phyloP scores from a whole-genome alignment of 1,140 invertebrate genomes.

The Arctopsyche grandis region DNA sequence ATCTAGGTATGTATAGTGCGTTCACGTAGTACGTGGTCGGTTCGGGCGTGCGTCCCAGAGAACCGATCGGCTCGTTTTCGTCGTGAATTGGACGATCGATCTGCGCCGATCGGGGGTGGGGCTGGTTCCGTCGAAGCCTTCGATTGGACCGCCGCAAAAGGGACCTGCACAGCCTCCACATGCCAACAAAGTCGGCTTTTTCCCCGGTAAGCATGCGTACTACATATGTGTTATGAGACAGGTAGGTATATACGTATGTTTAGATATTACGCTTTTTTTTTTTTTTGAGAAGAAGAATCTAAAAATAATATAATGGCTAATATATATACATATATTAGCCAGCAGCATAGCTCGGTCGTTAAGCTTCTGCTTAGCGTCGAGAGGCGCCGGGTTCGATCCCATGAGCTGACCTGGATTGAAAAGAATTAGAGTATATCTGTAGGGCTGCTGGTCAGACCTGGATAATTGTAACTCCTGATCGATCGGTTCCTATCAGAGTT shows the following conservation, averaged over 20 bases:
- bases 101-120: constrained; percentile 35
- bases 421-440: no score
- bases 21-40: neutral
- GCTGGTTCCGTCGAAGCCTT: constrained; percentile 49
- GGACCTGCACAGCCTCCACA: constrained; percentile 10
- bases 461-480: no score
- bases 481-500: no score
- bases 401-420: no score
- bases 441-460: no score
- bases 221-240: neutral
- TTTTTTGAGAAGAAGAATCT: no score
- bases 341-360: no score
- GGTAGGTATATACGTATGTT: neutral
- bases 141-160: constrained; percentile 39
- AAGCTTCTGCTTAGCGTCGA: no score
- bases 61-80: constrained; percentile 32
- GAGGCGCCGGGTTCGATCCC: no score
- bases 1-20: no score
- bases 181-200: constrained; percentile 8
- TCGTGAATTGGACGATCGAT: constrained; percentile 45
- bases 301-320: no score
- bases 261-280: neutral
- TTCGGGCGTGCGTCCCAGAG: neutral
- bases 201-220: constrained; percentile 34
- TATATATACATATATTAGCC: no score